phyloP scores from a whole-genome alignment of 2,888 invertebrate species.

The Eupithecia vulgata region DNA sequence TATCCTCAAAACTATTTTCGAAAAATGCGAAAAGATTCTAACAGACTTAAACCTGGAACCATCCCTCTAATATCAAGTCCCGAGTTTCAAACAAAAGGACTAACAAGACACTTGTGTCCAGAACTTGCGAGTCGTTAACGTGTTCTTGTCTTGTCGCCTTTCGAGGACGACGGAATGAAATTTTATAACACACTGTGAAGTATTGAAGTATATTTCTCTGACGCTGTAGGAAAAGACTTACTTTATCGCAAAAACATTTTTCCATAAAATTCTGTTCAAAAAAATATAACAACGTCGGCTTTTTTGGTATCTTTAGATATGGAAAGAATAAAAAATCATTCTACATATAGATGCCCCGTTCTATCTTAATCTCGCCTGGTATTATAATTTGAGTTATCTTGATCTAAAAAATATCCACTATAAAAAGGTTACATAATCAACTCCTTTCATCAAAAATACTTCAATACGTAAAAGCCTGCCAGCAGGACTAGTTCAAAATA shows the following conservation, averaged over 20 bases:
- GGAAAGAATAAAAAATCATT: not conserved
- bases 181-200: conserved; percentile 16
- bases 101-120: conserved; percentile 46
- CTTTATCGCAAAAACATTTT: not conserved
- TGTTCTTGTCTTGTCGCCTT: conserved; percentile 40
- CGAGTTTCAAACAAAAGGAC: conserved; percentile 43
- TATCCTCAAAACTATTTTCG: not conserved
- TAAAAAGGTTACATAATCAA: not conserved
- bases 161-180: conserved; percentile 14
- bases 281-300: not conserved
- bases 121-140: conserved; percentile 43
- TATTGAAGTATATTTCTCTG: not conserved
- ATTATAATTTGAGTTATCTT: no score
- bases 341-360: not conserved
- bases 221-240: not conserved
- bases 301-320: not conserved
- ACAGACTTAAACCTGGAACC: not conserved
- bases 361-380: no score
- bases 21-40: not conserved
- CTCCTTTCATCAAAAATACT: not conserved
- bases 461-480: no score
- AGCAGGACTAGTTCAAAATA: no score
- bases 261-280: not conserved
- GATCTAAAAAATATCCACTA: not conserved
- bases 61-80: conserved; percentile 14